A percentile compares a stretch with the other conserved stretches of the same genome.
phyloP scores from a whole-genome alignment of 2,797 vertebrate genomes.

The Buphagus erythrorhynchus region DNA sequence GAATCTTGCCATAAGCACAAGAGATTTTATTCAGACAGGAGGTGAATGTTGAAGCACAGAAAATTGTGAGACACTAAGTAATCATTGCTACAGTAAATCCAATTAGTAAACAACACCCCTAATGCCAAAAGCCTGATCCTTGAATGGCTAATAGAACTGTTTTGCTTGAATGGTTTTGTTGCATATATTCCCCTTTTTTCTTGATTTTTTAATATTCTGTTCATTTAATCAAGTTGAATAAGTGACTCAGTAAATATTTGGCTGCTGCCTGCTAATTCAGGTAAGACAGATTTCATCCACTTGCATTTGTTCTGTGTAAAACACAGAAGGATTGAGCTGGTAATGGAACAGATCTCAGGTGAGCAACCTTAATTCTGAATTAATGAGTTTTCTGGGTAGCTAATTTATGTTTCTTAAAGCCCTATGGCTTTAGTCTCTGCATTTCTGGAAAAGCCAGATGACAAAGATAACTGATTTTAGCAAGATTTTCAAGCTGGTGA shows the following conservation, averaged over 20 bases:
- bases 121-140: not conserved
- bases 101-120: slow-evolving; percentile 9
- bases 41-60: not conserved
- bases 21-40: not conserved
- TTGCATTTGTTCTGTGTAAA: not conserved
- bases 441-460: not conserved
- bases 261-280: not conserved
- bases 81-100: slow-evolving; percentile 19
- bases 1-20: not conserved
- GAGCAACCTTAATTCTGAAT: not conserved
- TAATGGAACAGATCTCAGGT: not conserved
- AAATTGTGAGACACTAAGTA: not conserved
- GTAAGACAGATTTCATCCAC: not conserved
- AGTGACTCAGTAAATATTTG: slow-evolving; percentile 22
- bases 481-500: not conserved
- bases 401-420: not conserved
- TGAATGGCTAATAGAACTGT: not conserved
- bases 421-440: not conserved
- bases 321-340: not conserved
- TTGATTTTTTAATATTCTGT: slow-evolving; percentile 6
- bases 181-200: not conserved
- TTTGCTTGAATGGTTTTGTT: not conserved
- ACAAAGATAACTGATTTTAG: not conserved
- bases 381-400: not conserved
- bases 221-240: not conserved